These are phyloP conservation scores for Ligdia adustata DNA, from an alignment of 2,888 invertebrate species.

Conservation along the genomic window DNA sequence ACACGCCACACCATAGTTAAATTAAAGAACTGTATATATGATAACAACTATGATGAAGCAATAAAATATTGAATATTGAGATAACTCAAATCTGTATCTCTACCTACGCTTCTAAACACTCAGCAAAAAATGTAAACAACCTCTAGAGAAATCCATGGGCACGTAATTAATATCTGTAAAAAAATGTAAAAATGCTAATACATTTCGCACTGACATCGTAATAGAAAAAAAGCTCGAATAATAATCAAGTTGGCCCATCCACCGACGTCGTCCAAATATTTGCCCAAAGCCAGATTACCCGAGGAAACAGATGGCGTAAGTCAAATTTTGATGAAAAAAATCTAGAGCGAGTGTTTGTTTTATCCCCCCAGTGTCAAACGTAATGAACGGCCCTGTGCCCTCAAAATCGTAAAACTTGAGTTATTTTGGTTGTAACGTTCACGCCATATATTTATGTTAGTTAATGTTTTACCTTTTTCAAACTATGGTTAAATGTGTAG, in stretches of 20 bases:
- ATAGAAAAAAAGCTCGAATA: constrained; percentile 40
- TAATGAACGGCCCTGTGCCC: constrained; percentile 55
- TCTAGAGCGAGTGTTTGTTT: constrained; percentile 56
- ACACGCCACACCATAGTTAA: no score
- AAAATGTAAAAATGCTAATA: constrained; percentile 34
- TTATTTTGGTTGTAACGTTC: constrained; percentile 36
- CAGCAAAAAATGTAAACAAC: constrained; percentile 21
- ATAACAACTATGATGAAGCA: no score
- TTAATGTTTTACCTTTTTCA: no score
- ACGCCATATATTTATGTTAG: no score
- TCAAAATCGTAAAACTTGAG: constrained; percentile 36
- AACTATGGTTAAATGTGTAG: no score
- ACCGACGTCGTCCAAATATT: constrained; percentile 61
- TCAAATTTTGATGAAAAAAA: constrained; percentile 76
- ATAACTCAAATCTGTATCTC: no score
- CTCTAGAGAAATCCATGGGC: constrained; percentile 18
- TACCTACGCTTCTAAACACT: no score
- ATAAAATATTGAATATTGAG: no score
- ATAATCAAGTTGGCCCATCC: constrained; percentile 50
- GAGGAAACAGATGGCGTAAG: constrained; percentile 69
- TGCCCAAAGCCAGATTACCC: constrained; percentile 59
- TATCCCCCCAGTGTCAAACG: constrained; percentile 47
- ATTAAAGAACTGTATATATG: no score
- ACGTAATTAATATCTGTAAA: constrained; percentile 32
- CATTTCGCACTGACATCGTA: constrained; percentile 31